Evolutionary conservation across 2,888 invertebrate species (phyloP), one percentile per base, ranked within the genome.

Genomic region (Agrypnus murinus): DNA sequence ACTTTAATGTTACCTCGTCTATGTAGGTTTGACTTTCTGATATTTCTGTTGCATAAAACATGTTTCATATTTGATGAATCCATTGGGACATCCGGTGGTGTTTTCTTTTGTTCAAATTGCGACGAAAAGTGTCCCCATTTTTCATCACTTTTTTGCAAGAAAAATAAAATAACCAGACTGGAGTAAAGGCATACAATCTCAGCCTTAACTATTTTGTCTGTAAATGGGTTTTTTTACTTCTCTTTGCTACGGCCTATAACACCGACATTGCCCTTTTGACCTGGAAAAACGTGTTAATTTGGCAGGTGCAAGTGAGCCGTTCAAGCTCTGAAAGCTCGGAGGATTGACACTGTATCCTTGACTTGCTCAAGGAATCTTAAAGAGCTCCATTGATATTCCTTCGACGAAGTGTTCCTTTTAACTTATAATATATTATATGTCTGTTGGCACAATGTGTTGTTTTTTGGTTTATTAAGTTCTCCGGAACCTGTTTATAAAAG

Each of bases 21-120:
- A 25, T 25, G 40, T 31, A 43, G 45, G 45, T 59, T 59, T 43
- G 59, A 59, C 59, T 59, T 57, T 57, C 43, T 43, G 59, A 43
- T 59, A 45, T 31, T 59, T 43, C 59, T 45, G 43, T 32, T 59
- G 59, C 59, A 59, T 59, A 59, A 59, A 59, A 59, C 59, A 59
- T 59, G 59, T 59, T 31, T 55, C 55, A 55, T 55, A 55, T 55
- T 55, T 55, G 38, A 55, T 55, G 55, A 55, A 55, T 38, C 55
- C 55, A 36, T 55, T n/a, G 55, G 19, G 36, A 55, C 34, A 55
- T 36, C 55, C 55, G 2, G 55, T 19, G 55, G 55, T 55, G 38
- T 50, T 50, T 50, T 38, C 55, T 1, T 4, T 10, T 55, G 34
- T 17, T 55, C 32, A 55, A 55, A 36, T 55, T 55, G 55, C 55